phyloP scores from a whole-genome alignment of 2,888 invertebrate species.

The Acanthococcus lagerstroemiae region DNA sequence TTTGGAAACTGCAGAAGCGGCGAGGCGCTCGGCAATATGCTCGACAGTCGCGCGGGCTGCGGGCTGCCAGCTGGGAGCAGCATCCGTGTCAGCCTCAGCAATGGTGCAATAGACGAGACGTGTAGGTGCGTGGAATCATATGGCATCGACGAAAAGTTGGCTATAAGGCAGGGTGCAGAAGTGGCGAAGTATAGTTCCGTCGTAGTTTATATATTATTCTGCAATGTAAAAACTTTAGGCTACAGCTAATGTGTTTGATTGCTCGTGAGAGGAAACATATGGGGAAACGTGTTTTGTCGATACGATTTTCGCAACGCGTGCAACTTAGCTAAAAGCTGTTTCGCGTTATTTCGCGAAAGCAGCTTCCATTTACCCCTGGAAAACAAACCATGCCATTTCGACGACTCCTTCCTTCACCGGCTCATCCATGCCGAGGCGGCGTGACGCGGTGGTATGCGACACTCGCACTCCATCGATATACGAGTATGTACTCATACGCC shows the following conservation, averaged over 20 bases:
- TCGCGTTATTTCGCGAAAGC: constrained; percentile 14
- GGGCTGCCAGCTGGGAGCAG: no score
- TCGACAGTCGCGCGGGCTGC: no score
- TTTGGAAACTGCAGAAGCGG: no score
- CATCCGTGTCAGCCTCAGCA: no score
- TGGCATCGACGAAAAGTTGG: not conserved
- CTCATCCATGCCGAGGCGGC: no score
- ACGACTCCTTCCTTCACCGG: not conserved
- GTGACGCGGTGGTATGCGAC: no score
- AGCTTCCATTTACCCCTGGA: not conserved
- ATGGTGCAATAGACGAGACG: no score
- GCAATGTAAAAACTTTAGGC: constrained; percentile 26
- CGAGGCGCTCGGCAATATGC: no score
- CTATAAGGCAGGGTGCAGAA: no score
- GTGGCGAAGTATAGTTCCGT: no score
- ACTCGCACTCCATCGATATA: no score
- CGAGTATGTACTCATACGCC: not conserved
- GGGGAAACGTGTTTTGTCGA: constrained; percentile 11
- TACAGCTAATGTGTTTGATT: constrained; percentile 28
- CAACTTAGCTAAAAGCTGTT: constrained; percentile 26
- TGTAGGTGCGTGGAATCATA: not conserved
- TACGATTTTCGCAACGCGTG: constrained; percentile 13
- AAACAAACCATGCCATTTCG: constrained; percentile 23
- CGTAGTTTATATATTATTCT: constrained; percentile 25
- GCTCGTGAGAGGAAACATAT: constrained; percentile 28